These are phyloP conservation scores for Myiopsitta monachus DNA, from an alignment of 2,113 vertebrate genomes.

Conservation along the genomic window DNA sequence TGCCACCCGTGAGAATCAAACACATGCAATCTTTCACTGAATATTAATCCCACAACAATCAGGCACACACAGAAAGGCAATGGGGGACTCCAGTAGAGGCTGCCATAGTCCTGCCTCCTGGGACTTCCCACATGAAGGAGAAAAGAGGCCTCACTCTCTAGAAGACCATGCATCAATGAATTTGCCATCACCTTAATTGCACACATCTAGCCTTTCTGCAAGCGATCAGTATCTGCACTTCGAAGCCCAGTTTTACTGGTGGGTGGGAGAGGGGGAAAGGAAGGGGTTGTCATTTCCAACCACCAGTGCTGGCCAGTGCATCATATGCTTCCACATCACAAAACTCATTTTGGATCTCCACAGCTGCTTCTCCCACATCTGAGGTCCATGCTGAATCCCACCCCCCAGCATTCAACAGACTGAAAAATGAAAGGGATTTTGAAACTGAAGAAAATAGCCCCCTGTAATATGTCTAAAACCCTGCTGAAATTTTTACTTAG, in stretches of 20 bases:
- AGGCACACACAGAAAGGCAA: rapidly evolving
- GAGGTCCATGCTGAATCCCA: background rate
- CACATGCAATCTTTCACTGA: background rate
- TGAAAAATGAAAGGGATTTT: background rate
- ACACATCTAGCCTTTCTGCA: rapidly evolving
- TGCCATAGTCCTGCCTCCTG: background rate
- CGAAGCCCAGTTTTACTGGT: background rate
- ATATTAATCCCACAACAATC: background rate
- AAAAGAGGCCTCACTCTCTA: background rate
- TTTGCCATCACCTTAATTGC: background rate
- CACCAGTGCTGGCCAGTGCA: background rate
- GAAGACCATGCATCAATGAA: background rate
- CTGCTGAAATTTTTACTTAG: background rate
- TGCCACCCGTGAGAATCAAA: background rate
- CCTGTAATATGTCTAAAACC: background rate
- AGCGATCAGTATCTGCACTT: background rate
- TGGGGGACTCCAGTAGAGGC: rapidly evolving
- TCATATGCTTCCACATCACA: background rate
- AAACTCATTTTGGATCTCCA: background rate
- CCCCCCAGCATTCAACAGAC: background rate
- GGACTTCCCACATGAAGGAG: rapidly evolving
- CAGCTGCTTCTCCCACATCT: background rate
- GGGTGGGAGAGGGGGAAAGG: background rate
- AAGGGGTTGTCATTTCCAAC: background rate
- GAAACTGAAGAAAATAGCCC: background rate